Evolutionary conservation across 2,113 vertebrate genomes (phyloP), one percentile per base, ranked within the genome.

Genomic region (Silurus meridionalis): DNA sequence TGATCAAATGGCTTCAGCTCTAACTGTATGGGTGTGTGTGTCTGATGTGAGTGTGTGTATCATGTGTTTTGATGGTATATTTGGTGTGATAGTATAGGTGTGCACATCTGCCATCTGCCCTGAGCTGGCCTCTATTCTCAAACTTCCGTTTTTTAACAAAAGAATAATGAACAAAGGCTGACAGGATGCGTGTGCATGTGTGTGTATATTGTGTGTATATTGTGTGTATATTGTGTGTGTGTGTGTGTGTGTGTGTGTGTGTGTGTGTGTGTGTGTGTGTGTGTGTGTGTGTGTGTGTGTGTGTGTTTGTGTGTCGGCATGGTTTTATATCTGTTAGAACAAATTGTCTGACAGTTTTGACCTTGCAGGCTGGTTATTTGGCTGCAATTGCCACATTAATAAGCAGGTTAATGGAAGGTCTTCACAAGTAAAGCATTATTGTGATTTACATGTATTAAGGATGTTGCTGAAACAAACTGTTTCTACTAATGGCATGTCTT

Each of bases 131-230:
- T 85, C 8, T 48, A 15, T 37, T 60, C 74, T 66, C 74, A 21
- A 52, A 52, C 61, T 85, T 67, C 61, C 52, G 74, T 25, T 15
- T 67, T 86, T 60, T n/a, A 57, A 69, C 64, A 85, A 66, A 69
- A 53, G 52, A 53, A 67, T 80, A 53, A n/a, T 93, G 92, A 92
- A 91, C 92, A 92, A 90, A 67, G 84, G 88, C 91, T 92, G 92
- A 92, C 91, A 93, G 82, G 75, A 78, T 61, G 83, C 83, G 88
- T 85, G 57, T 60, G 37, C 21, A 23, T 28, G 55, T 66, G 75
- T 60, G 19, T 55, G 52, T 46, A 77, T 3, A 23, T 71, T 13
- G 61, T 75, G n/a, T 19, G 61, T n/a, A n/a, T n/a, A n/a, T n/a
- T n/a, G n/a, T n/a, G n/a, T n/a, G n/a, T n/a, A n/a, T n/a, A n/a